Percentiles rank a stretch among this genome's conserved stretches.
These are phyloP conservation scores for Merodon equestris DNA, from an alignment of 2,888 invertebrate species.

Conservation along the genomic window DNA sequence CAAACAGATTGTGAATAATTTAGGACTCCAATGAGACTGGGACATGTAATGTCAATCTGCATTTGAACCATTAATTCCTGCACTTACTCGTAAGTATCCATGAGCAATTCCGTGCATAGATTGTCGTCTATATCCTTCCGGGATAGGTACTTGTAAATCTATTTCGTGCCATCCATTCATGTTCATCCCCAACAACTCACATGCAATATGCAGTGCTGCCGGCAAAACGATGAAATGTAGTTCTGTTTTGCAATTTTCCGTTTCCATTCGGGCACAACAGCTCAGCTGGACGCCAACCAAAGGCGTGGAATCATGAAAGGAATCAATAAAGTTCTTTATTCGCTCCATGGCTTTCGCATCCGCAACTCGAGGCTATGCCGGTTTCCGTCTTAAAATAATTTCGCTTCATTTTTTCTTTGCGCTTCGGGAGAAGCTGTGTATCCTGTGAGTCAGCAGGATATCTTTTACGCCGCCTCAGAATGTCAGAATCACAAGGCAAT, in stretches of 20 bases:
- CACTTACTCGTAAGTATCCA: no score
- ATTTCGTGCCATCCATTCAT: no score
- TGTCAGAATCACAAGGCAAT: conserved; percentile 22
- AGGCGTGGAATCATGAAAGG: conserved; percentile 23
- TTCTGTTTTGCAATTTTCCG: conserved; percentile 1
- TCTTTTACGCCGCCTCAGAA: conserved; percentile 13
- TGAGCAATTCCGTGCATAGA: no score
- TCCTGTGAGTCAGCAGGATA: conserved; percentile 41
- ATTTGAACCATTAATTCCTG: no score
- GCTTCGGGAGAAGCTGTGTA: no score
- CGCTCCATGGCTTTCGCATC: conserved; percentile 18
- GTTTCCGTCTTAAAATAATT: conserved; percentile 28
- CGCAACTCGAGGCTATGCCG: background rate
- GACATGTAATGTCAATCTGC: no score
- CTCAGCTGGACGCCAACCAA: conserved; percentile 10
- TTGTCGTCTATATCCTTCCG: no score
- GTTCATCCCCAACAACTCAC: no score
- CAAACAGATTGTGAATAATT: no score
- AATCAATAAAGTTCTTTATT: conserved; percentile 35
- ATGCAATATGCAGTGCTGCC: no score
- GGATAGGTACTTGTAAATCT: no score
- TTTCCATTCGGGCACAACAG: conserved; percentile 10
- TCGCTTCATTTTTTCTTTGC: conserved; percentile 32
- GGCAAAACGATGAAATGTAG: background rate
- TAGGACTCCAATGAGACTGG: no score